Conservation (phyloP, 2,888 invertebrate genomes). For the Acholoe squamosa region DNA sequence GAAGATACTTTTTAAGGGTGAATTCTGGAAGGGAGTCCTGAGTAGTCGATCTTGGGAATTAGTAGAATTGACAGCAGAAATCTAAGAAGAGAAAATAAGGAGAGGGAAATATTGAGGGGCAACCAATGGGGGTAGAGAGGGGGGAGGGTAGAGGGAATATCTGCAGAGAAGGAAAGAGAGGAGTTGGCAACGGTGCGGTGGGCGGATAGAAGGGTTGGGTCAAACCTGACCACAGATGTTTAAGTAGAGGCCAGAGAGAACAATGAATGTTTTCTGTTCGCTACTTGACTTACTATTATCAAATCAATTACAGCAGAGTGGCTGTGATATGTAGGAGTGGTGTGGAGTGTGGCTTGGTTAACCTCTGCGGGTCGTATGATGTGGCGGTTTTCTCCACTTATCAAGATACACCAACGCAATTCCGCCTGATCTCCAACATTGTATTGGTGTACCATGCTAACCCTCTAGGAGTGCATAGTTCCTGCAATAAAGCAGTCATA, state of each 20-base stretch:
- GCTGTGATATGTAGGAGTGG: not conserved
- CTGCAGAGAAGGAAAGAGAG: not conserved
- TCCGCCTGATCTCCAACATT: too few relatives aligned
- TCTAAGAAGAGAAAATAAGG: not conserved
- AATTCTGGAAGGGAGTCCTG: too few relatives aligned
- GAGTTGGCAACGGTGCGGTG: not conserved
- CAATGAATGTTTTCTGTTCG: not conserved
- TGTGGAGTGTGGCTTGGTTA: not conserved
- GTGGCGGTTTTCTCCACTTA: too few relatives aligned
- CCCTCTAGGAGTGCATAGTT: not conserved
- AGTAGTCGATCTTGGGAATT: too few relatives aligned
- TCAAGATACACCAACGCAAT: too few relatives aligned
- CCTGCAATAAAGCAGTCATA: too few relatives aligned
- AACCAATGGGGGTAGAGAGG: not conserved
- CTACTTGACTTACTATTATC: constrained; percentile 16
- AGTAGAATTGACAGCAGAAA: too few relatives aligned
- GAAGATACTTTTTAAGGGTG: too few relatives aligned
- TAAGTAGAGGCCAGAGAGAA: not conserved
- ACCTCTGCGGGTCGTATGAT: too few relatives aligned
- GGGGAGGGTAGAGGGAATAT: not conserved
- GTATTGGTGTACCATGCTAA: not conserved
- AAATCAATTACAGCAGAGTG: not conserved
- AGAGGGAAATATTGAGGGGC: not conserved
- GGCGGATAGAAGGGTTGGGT: not conserved
- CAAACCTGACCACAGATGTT: not conserved